Evolutionary conservation across 2,888 invertebrate species (phyloP), one percentile per base, ranked within the genome.

Genomic region (Bibio marci): DNA sequence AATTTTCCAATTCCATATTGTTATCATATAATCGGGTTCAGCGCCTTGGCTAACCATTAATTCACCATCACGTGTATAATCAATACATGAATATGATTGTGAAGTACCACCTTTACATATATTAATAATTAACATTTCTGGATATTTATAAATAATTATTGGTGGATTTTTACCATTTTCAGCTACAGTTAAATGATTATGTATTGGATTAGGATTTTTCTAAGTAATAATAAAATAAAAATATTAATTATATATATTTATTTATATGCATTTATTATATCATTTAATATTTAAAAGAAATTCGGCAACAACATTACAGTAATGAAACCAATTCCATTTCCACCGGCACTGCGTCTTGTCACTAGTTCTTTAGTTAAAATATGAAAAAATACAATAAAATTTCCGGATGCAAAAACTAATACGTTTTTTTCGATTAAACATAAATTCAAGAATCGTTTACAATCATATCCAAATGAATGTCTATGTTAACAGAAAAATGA

Each of bases 1-100:
- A 13, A 68, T 67, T 48, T 72, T 67, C 91, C 91, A 92, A 51
- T 80, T 73, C 90, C 90, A 92, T 41, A 92, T 73, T 0, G 90
- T 90, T 28, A 91, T 66, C 56, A 80, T 75, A 54, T 76, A 86
- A 57, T 92, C 91, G 0, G 91, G 91, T 43, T 80, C 76, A 8
- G 79, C 80, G 1, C 87, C 87, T 48, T 62, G 62, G 0, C 60
- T 55, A 1, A 79, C 83, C 41, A 92, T 58, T 33, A 87, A 58
- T 40, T 76, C 71, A 1, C 91, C 92, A 49, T 80, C 76, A 3
- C 80, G 76, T 52, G 87, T 90, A 53, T 80, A 85, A 45, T 75
- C 70, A 19, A 88, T 62, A 50, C 77, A 73, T 2, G 81, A 71
- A 52, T 79, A 91, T 7, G 71, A 70, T 44, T 66, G 67, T 30